Conservation (phyloP, 1,140 invertebrate genomes). For the Leptoteleia sp. region DNA sequence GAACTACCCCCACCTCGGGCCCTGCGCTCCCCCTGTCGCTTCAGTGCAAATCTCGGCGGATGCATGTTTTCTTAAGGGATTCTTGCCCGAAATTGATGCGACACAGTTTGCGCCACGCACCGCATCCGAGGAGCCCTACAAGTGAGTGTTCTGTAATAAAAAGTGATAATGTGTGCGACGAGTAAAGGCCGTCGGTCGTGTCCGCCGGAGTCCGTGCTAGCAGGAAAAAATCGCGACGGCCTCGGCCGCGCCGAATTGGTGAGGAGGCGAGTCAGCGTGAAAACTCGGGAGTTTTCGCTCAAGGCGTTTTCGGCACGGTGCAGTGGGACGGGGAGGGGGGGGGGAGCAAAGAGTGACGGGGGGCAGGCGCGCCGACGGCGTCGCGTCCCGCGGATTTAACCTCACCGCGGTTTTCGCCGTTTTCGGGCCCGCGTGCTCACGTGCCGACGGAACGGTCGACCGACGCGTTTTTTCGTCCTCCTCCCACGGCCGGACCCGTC, state of each 20-base stretch:
- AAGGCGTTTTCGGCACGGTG: slow-evolving; percentile 43
- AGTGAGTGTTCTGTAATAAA: slow-evolving; percentile 65
- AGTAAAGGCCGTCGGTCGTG: too few relatives aligned
- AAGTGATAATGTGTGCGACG: too few relatives aligned
- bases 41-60: slow-evolving; percentile 79
- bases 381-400: slow-evolving; percentile 17
- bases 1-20: slow-evolving; percentile 71
- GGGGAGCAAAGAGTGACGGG: background rate
- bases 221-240: background rate
- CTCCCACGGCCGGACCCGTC: background rate
- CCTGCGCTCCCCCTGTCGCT: slow-evolving; percentile 73
- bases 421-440: background rate
- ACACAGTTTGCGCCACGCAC: slow-evolving; percentile 61
- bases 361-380: slow-evolving; percentile 6
- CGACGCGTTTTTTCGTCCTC: background rate
- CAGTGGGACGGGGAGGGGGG: too few relatives aligned
- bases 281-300: slow-evolving; percentile 28
- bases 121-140: slow-evolving; percentile 50
- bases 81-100: slow-evolving; percentile 75
- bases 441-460: background rate
- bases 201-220: too few relatives aligned
- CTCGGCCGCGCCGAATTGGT: background rate
- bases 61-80: slow-evolving; percentile 80
- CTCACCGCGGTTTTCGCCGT: background rate
- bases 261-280: background rate